Percentiles rank a stretch among this genome's conserved stretches.
phyloP scores from a whole-genome alignment of 2,888 invertebrate genomes.

The Hirtodrosophila histrioides region DNA sequence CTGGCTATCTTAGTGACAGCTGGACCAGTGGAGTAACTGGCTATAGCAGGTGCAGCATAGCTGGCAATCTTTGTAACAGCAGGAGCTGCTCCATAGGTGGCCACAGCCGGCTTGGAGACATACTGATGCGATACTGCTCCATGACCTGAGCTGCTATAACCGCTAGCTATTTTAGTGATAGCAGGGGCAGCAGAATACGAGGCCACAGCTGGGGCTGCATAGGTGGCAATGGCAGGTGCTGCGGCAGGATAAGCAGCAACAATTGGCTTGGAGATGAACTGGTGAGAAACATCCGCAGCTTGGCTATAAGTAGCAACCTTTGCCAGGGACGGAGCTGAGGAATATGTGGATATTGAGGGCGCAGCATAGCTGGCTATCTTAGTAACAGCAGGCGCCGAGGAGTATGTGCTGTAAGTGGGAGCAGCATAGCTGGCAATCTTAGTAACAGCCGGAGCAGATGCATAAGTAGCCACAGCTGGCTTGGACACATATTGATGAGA shows the following conservation, averaged over 20 bases:
- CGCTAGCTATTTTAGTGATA: slow-evolving; percentile 52
- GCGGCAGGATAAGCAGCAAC: slow-evolving; percentile 40
- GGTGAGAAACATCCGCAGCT: slow-evolving; percentile 59
- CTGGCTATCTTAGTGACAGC: slow-evolving; percentile 28
- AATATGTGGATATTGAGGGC: slow-evolving; percentile 51
- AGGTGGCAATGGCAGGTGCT: slow-evolving; percentile 46
- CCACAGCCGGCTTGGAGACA: slow-evolving; percentile 67
- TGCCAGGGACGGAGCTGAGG: slow-evolving; percentile 44
- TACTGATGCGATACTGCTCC: slow-evolving; percentile 31
- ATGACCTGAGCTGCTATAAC: slow-evolving; percentile 29
- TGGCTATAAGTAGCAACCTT: slow-evolving; percentile 55
- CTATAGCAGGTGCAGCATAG: slow-evolving; percentile 51
- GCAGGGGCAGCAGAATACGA: slow-evolving; percentile 55
- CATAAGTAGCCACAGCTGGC: slow-evolving; percentile 46
- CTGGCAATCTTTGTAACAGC: slow-evolving; percentile 46
- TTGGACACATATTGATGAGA: slow-evolving; percentile 77
- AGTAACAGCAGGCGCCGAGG: slow-evolving; percentile 41
- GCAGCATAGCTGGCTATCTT: slow-evolving; percentile 63
- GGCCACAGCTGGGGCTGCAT: slow-evolving; percentile 53
- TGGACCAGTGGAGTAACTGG: slow-evolving; percentile 49
- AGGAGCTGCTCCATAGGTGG: slow-evolving; percentile 34
- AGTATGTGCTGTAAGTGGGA: slow-evolving; percentile 24
- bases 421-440: slow-evolving; percentile 47
- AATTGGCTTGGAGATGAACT: slow-evolving; percentile 70
- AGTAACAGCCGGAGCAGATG: slow-evolving; percentile 35